A percentile compares a stretch with the other conserved stretches of the same genome.
Evolutionary conservation across 2,888 invertebrate species (phyloP).

Genomic region (Drosophila pseudotalamancana): DNA sequence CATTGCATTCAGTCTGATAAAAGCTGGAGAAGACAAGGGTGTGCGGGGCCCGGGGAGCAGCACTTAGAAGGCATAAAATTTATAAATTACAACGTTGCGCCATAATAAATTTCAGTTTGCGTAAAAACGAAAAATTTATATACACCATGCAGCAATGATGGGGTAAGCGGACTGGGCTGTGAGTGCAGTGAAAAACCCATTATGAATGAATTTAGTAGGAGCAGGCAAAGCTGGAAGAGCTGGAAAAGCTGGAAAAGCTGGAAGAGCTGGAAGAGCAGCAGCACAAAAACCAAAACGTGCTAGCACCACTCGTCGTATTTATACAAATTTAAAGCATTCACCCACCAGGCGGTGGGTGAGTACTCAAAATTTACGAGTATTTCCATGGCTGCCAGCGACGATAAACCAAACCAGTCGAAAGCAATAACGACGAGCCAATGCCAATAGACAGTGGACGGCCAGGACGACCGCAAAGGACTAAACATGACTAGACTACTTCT

Average conservation of each 20-base stretch:
- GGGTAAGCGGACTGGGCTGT: conserved; percentile 12
- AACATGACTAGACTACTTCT: conserved; percentile 46
- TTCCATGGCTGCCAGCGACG: conserved; percentile 74
- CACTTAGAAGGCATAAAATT: conserved; percentile 80
- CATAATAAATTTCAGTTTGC: conserved; percentile 78
- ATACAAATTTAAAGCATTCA: conserved; percentile 75
- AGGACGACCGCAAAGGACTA: conserved; percentile 43
- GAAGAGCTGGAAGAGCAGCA: conserved; percentile 24
- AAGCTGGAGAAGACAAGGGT: background rate
- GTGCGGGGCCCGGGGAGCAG: conserved; percentile 9
- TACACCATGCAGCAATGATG: conserved; percentile 50
- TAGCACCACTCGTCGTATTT: conserved; percentile 56
- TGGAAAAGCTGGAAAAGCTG: conserved; percentile 29
- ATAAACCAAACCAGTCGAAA: conserved; percentile 77
- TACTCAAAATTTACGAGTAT: conserved; percentile 72
- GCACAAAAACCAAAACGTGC: conserved; percentile 58
- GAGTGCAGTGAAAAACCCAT: conserved; percentile 73
- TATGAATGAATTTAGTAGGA: conserved; percentile 79
- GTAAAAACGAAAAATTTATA: conserved; percentile 79
- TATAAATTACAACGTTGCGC: conserved; percentile 78
- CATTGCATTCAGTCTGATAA: conserved; percentile 20
- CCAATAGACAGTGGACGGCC: conserved; percentile 63
- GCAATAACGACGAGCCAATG: conserved; percentile 77
- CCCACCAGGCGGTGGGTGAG: conserved; percentile 26
- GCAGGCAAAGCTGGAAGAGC: conserved; percentile 15